Conservation (phyloP, 2,888 invertebrate genomes). For the Vanessa cardui region DNA sequence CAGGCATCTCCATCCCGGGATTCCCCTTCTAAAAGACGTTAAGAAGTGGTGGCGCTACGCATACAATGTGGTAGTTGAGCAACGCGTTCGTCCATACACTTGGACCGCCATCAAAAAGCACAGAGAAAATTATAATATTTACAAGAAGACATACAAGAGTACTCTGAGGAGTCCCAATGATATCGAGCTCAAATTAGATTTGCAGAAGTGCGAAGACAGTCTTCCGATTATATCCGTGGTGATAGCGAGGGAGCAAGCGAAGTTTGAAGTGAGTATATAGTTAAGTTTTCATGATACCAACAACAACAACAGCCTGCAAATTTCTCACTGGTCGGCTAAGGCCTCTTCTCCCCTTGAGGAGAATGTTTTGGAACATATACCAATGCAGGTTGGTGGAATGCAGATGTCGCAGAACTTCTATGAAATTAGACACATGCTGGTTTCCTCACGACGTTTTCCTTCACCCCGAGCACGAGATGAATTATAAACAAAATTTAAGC, state of each 20-base stretch:
- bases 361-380: too few relatives aligned
- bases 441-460: too few relatives aligned
- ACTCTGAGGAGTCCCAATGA: conserved; percentile 87
- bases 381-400: too few relatives aligned
- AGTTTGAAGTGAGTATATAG: conserved; percentile 84
- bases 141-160: conserved; percentile 87
- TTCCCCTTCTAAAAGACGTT: conserved; percentile 81
- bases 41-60: conserved; percentile 91
- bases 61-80: conserved; percentile 86
- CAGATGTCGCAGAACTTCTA: too few relatives aligned
- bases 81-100: conserved; percentile 87
- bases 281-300: not conserved
- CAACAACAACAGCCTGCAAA: too few relatives aligned
- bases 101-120: conserved; percentile 88
- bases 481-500: too few relatives aligned
- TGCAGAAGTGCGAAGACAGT: conserved; percentile 89
- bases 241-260: conserved; percentile 90
- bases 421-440: too few relatives aligned
- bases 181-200: conserved; percentile 87
- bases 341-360: too few relatives aligned
- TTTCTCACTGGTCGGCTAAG: too few relatives aligned
- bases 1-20: conserved; percentile 84
- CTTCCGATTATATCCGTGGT: conserved; percentile 89
- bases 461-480: too few relatives aligned
- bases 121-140: conserved; percentile 86